Evolutionary conservation across 2,113 vertebrate species (phyloP), one percentile per base, ranked within the genome.

Genomic region (Lutjanus erythropterus): DNA sequence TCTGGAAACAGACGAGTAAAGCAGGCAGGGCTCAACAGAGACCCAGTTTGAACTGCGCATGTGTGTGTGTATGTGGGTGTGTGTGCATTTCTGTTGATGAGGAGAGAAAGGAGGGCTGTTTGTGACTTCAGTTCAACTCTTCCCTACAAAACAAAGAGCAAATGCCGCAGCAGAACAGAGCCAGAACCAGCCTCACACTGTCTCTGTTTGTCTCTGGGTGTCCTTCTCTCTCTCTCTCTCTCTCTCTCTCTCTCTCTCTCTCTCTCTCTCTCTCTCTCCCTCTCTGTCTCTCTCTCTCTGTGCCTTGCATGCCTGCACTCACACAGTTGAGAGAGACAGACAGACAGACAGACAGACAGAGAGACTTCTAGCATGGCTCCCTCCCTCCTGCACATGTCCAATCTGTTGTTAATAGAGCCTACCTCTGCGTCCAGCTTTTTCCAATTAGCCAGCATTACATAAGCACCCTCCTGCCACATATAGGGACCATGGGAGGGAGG

Each of bases 61-160:
- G 76, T 44, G 69, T 71, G 47, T 16, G 50, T 33, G 9, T 64
- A 33, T 71, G 47, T 46, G 25, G 19, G 61, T 77, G 60, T 82
- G 70, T 73, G 41, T 73, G 59, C 23, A 44, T 68, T 66, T 86
- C 56, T 83, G 77, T 83, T 81, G 78, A 81, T 83, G 82, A 67
- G 60, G 59, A 68, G 61, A 80, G 78, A 82, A 64, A 82, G 41
- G 53, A 42, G 62, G 74, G 62, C 68, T 90, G 89, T 92, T 90
- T 90, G 89, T 88, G 88, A 90, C 84, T 93, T 78, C 62, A 80
- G 73, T 75, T 87, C 75, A 88, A 87, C 80, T 88, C 75, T 86
- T 47, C 58, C 55, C 78, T 76, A 31, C 71, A 77, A 82, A 88
- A 93, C 88, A 93, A 90, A 86, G 88, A 77, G 71, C 62, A 62